A percentile compares a stretch with the other conserved stretches of the same genome.
Conservation (phyloP, 1,140 invertebrate species). For the Hesperophylax magnus region DNA sequence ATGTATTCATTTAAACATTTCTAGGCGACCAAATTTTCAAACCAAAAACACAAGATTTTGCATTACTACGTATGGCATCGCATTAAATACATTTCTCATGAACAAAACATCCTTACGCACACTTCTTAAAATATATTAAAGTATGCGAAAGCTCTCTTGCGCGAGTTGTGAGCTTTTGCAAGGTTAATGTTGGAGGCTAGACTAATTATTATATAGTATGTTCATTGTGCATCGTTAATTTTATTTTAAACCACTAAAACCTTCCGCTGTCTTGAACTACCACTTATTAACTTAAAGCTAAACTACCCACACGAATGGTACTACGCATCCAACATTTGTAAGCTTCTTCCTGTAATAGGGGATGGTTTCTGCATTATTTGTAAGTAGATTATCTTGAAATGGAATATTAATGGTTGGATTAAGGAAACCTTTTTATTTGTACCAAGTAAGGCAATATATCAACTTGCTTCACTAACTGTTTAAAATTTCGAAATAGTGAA, state of each 20-base stretch:
- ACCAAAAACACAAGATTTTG: too few relatives aligned
- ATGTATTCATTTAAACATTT: too few relatives aligned
- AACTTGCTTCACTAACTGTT: background rate
- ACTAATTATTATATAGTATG: background rate
- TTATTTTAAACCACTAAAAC: background rate
- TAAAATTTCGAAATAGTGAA: background rate
- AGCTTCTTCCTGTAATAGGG: background rate
- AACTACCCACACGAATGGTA: background rate
- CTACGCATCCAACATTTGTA: background rate
- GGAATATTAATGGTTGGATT: background rate
- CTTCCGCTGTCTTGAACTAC: background rate
- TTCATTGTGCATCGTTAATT: constrained; percentile 2
- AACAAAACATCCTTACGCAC: too few relatives aligned
- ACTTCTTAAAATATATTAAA: too few relatives aligned
- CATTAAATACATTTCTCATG: too few relatives aligned
- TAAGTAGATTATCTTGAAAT: background rate
- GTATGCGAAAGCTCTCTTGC: too few relatives aligned
- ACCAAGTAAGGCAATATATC: background rate
- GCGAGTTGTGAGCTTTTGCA: too few relatives aligned
- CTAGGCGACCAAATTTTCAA: too few relatives aligned
- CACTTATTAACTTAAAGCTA: background rate
- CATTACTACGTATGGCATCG: too few relatives aligned
- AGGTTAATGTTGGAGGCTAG: background rate
- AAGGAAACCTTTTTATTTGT: too few relatives aligned
- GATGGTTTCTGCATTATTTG: background rate